Base-by-base conservation (phyloP, 2,113 vertebrate genomes). In the Pachyramphus minor region DNA sequence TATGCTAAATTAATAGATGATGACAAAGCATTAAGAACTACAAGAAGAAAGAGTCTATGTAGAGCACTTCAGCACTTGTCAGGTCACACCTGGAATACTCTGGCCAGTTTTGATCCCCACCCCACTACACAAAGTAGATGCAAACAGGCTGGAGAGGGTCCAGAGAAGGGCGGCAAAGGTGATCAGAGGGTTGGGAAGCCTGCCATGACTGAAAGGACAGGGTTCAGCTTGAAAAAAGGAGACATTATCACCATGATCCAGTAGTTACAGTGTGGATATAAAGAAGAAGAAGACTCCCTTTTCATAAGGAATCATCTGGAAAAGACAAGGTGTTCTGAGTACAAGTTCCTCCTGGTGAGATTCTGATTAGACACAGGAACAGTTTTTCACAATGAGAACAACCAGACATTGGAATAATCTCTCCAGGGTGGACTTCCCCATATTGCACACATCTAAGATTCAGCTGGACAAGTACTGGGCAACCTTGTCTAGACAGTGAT, bases 1-100 rank as follows among this genome's bases (percentile, higher is more conserved):
- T 84, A 63, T 53, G 64, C 68, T 96, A 96, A 96, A 95, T 89
- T 81, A 87, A 75, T 79, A 95, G 37, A 76, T 86, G 82, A 93
- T 96, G 93, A 92, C 87, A 86, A 88, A 93, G 72, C 30, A 93
- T 86, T 90, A 87, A 77, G 45, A 73, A 76, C 44, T 77, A 78
- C 58, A 87, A 93, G 55, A 91, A 71, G 33, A 68, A 71, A 82
- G 15, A 9, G 11, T 62, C 62, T 87, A 37, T 55, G 53, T 33
- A 45, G 37, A 91, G 67, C 33, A 47, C 12, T 76, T 76, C 47
- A 23, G 63, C 1, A 0, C 22, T 69, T 69, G 63, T 62, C 35
- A 69, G 72, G 35, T 8, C 30, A 69, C 47, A 55, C 63, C 56
- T 76, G 72, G 30, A 90, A 63, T 9, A 35, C 21, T 5, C 14